Conservation (phyloP, 2,113 vertebrate genomes). For the Australoheros scitulus region DNA sequence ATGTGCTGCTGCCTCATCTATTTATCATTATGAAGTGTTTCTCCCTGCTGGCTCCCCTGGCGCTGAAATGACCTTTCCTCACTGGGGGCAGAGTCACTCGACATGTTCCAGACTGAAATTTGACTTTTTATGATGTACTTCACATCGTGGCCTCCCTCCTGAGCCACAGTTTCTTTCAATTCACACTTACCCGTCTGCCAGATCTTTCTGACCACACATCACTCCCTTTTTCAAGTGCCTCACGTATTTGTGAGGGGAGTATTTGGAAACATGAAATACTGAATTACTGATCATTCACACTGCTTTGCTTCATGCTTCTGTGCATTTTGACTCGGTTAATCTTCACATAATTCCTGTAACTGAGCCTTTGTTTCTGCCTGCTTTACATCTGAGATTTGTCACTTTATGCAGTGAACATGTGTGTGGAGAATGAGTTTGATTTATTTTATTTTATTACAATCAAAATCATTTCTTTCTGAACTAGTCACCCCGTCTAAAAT, state of each 20-base stretch:
- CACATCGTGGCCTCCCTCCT: background rate
- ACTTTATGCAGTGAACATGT: too few relatives aligned
- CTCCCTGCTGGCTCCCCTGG: background rate
- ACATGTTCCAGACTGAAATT: conserved; percentile 4
- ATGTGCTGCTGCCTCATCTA: conserved; percentile 1
- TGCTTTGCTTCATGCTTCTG: background rate
- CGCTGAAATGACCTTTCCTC: conserved; percentile 25
- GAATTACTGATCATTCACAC: background rate
- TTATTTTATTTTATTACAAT: too few relatives aligned
- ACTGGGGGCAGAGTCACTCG: background rate
- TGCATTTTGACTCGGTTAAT: background rate
- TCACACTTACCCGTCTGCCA: background rate
- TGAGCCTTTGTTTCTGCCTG: background rate
- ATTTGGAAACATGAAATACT: background rate
- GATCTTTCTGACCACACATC: background rate
- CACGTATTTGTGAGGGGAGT: background rate
- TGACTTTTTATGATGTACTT: conserved; percentile 11
- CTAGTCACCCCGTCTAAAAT: too few relatives aligned
- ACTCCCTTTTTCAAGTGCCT: background rate
- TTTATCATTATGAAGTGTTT: conserved; percentile 40
- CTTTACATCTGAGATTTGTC: background rate
- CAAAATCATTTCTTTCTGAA: too few relatives aligned
- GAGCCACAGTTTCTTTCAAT: background rate
- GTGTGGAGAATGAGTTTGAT: too few relatives aligned
- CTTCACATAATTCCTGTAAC: too few relatives aligned